phyloP scores from a whole-genome alignment of 2,797 vertebrate species.

The Monodelphis domestica region DNA sequence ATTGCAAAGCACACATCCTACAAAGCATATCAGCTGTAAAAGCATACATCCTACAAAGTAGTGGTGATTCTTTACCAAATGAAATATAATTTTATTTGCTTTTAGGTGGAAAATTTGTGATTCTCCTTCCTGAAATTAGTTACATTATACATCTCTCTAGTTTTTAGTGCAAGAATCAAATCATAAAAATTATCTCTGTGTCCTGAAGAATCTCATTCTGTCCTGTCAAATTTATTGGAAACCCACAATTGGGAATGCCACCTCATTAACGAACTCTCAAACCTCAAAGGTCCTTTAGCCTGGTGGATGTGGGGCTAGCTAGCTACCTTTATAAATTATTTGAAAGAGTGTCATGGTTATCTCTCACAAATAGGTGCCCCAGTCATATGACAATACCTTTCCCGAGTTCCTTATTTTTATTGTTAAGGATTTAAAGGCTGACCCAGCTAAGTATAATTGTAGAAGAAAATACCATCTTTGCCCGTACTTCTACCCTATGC shows the following conservation, averaged over 20 bases:
- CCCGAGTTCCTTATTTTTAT: neutral
- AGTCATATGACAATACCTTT: neutral
- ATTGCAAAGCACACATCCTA: slow-evolving; percentile 37
- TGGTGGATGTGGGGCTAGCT: neutral
- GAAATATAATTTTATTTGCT: neutral
- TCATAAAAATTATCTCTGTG: neutral
- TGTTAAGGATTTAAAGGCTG: neutral
- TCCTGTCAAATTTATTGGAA: neutral
- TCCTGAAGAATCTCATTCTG: neutral
- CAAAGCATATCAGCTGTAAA: no score
- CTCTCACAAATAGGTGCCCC: neutral
- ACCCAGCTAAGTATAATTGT: neutral
- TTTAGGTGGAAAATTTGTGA: neutral
- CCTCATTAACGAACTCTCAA: neutral
- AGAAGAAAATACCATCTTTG: neutral
- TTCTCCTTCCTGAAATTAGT: neutral
- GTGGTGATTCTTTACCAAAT: neutral
- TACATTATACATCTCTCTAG: neutral
- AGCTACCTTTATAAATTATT: neutral
- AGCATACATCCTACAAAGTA: neutral
- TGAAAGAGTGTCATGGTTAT: neutral
- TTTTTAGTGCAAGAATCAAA: neutral
- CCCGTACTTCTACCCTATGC: no score
- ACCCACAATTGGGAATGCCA: neutral
- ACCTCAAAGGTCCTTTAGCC: neutral